phyloP scores from a whole-genome alignment of 2,888 invertebrate species.

The Endomychus coccineus region DNA sequence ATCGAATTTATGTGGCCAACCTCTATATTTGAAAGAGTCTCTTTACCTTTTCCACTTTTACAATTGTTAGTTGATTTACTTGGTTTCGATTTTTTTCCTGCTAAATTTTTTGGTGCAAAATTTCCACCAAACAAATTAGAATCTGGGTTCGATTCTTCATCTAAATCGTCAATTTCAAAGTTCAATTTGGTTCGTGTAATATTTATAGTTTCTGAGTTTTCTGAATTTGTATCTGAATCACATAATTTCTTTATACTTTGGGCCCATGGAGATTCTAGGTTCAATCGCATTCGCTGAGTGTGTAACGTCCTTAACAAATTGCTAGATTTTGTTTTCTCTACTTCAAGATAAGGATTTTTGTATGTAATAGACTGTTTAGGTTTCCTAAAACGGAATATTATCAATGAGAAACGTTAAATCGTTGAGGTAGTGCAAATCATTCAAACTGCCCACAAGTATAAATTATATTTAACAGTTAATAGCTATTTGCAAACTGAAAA shows the following conservation, averaged over 20 bases:
- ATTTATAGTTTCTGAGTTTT: constrained; percentile 13
- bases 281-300: constrained; percentile 20
- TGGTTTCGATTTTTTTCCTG: too few species aligned
- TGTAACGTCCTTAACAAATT: constrained; percentile 27
- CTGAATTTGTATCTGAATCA: constrained; percentile 29
- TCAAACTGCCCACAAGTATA: too few species aligned
- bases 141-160: constrained; percentile 2
- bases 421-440: too few species aligned
- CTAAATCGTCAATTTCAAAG: constrained; percentile 10
- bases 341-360: constrained; percentile 27
- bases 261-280: constrained; percentile 28
- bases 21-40: too few species aligned
- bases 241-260: constrained; percentile 28
- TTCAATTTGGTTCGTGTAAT: constrained; percentile 7
- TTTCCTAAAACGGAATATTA: constrained; percentile 29
- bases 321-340: constrained; percentile 19
- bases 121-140: too few species aligned
- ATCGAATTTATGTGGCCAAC: too few species aligned
- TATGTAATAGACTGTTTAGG: constrained; percentile 21
- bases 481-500: too few species aligned
- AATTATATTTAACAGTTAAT: too few species aligned
- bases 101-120: too few species aligned
- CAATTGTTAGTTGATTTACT: too few species aligned
- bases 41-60: too few species aligned
- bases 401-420: too few species aligned